phyloP scores from a whole-genome alignment of 2,797 vertebrate genomes.

The Halcyon chelicuti region DNA sequence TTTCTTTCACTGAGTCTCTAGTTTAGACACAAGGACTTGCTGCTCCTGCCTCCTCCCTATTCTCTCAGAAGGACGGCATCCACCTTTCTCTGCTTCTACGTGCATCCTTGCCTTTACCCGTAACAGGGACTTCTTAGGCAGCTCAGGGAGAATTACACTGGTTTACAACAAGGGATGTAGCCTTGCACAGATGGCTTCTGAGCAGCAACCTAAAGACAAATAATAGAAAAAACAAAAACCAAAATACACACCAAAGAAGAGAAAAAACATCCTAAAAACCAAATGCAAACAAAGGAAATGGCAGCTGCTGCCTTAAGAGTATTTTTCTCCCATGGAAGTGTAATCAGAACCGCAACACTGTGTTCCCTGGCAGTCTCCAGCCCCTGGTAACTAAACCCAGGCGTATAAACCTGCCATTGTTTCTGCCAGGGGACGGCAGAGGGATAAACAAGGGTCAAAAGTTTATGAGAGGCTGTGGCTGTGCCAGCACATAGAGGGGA shows the following conservation, averaged over 20 bases:
- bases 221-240: neutral
- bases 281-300: neutral
- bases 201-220: neutral
- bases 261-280: neutral
- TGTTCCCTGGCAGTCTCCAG: neutral
- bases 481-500: neutral
- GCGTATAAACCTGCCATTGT: neutral
- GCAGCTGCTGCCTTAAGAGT: neutral
- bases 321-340: neutral
- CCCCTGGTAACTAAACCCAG: neutral
- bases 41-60: neutral
- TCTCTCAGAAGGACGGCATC: neutral
- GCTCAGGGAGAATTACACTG: neutral
- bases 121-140: neutral
- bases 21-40: neutral
- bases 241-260: neutral
- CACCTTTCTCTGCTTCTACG: neutral
- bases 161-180: neutral
- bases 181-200: neutral
- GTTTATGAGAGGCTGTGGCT: neutral
- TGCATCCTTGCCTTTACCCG: neutral
- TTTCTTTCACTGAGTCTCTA: neutral
- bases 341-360: neutral
- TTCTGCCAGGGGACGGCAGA: neutral
- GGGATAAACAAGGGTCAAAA: conserved; percentile 9